Base-by-base conservation (phyloP, 2,113 vertebrate species). In the Platichthys flesus region DNA sequence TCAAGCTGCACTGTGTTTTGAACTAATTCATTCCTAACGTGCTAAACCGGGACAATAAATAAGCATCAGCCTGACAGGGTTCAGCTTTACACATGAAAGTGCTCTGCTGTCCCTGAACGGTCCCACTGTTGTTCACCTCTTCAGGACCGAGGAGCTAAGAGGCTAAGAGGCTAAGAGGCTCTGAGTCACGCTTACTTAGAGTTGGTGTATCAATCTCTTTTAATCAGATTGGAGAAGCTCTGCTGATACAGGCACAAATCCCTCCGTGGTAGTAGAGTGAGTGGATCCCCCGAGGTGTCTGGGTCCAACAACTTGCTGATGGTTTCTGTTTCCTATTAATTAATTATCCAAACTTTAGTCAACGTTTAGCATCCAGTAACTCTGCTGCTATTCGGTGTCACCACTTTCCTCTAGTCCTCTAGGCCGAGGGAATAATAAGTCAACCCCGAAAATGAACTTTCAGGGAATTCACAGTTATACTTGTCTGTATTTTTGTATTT, bases 171-270 rank as follows among this genome's bases (percentile, higher is more conserved):
- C 76, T 82, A 71, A 90, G 75, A 13, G 2, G 13, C 54, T 83
- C 51, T 75, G 20, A 58, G 84, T 56, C 67, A 57, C 28, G 64
- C 52, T 85, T 67, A 85, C 76, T 79, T 75, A 56, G 75, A 81
- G 67, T 37, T 64, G 67, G 69, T 70, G 7, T 85, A 85, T 85
- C 82, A 89, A 49, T 84, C 87, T 79, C 74, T 35, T 62, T 74
- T 83, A 79, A 88, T 86, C 61, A 73, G 68, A 92, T 86, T 89
- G 73, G 68, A 57, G 49, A 55, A 24, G 52, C 54, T 63, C 21
- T 20, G 49, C 9, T 2, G 35, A 24, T 31, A 37, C 20, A 62
- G 49, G 16, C 42, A 47, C 73, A 64, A 81, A 79, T 81, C 73
- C 71, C 57, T 37, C 35, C 9, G 5, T 8, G 6, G 18, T 23